Conservation (phyloP, 1,140 invertebrate genomes). For the fruit fly (Drosophila melanogaster) region DNA sequence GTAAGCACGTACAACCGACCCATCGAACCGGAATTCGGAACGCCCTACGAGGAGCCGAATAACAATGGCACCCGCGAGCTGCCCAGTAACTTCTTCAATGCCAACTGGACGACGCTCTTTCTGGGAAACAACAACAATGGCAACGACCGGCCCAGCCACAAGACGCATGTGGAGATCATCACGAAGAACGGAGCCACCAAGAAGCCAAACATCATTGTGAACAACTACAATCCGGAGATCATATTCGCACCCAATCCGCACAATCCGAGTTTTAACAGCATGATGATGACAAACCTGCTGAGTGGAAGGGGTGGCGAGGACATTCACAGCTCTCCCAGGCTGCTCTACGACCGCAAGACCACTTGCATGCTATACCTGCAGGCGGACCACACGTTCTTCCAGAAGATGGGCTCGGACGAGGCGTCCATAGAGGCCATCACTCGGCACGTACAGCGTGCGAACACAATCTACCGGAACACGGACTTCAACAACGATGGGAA, state of each 20-base stretch:
- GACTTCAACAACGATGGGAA: constrained; percentile 97
- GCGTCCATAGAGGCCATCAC: constrained; percentile 98
- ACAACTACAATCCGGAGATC: constrained; percentile 84
- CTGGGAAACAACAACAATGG: constrained; percentile 56
- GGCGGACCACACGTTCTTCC: constrained; percentile 97
- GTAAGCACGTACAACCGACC: constrained; percentile 82
- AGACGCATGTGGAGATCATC: constrained; percentile 87
- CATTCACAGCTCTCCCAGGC: constrained; percentile 79
- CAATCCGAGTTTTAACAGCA: constrained; percentile 85
- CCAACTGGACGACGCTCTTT: constrained; percentile 84
- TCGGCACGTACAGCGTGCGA: constrained; percentile 96
- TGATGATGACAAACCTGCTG: constrained; percentile 87
- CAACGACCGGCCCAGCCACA: constrained; percentile 86
- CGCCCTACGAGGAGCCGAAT: constrained; percentile 71
- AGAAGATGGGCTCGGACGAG: constrained; percentile 96
- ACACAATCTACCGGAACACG: constrained; percentile 95
- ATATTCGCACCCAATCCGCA: constrained; percentile 81
- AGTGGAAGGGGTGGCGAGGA: constrained; percentile 86
- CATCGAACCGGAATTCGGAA: constrained; percentile 71
- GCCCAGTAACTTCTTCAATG: constrained; percentile 83
- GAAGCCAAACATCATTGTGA: constrained; percentile 84
- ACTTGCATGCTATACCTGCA: constrained; percentile 97
- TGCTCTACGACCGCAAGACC: constrained; percentile 87
- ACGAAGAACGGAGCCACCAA: constrained; percentile 87
- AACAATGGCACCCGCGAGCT: constrained; percentile 70